A percentile compares a stretch with the other conserved stretches of the same genome.
Conservation (phyloP, 2,797 vertebrate genomes). For the Emydoidea blandingii region DNA sequence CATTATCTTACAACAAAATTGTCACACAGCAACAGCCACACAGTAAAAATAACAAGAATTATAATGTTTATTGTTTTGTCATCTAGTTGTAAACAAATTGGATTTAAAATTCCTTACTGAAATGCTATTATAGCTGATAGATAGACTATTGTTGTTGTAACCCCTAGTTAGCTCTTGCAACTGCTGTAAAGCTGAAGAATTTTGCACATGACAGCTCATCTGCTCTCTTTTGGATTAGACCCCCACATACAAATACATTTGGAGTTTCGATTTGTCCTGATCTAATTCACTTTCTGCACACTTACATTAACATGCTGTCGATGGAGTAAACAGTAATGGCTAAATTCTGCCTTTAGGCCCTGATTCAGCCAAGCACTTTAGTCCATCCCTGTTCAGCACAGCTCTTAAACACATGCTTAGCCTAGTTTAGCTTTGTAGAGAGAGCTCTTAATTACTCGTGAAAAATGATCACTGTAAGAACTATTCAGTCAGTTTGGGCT, state of each 20-base stretch:
- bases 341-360: not conserved
- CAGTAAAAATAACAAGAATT: conserved; percentile 49
- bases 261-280: not conserved
- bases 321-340: not conserved
- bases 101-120: conserved; percentile 50
- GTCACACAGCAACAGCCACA: conserved; percentile 21
- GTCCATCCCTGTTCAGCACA: not conserved
- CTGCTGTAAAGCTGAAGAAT: not conserved
- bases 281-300: not conserved
- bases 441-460: not conserved
- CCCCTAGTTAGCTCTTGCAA: conserved; percentile 11
- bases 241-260: not conserved
- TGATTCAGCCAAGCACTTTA: not conserved
- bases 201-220: not conserved
- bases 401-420: not conserved
- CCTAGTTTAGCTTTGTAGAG: not conserved
- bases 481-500: not conserved
- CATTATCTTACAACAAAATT: conserved; percentile 44
- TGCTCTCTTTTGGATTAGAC: conserved; percentile 5
- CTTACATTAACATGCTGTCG: not conserved
- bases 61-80: conserved; percentile 55
- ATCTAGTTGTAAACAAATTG: conserved; percentile 52
- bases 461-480: not conserved
- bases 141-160: not conserved
- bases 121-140: conserved; percentile 22